Evolutionary conservation across 1,140 invertebrate species (phyloP).

Genomic region (Heterodera schachtii): DNA sequence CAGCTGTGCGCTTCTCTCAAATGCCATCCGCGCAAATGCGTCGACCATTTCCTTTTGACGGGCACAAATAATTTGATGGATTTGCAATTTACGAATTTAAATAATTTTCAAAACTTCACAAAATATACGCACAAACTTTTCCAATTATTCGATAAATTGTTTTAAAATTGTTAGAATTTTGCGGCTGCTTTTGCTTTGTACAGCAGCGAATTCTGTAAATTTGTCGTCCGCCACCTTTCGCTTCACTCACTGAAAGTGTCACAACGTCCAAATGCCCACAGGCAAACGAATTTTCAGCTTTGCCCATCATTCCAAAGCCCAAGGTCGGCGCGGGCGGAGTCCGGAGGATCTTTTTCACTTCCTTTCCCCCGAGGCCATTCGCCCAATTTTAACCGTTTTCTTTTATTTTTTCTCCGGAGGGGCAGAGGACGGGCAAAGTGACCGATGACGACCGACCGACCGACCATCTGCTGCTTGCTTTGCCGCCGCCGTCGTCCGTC

Average conservation of each 20-base stretch:
- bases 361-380: neutral
- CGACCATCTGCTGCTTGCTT: neutral
- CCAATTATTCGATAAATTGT: no score
- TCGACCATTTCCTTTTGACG: neutral
- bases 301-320: neutral
- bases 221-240: no score
- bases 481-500: neutral
- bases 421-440: neutral
- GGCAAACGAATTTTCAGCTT: neutral
- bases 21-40: neutral
- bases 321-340: neutral
- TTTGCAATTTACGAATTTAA: no score
- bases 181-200: no score
- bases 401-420: neutral
- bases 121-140: no score
- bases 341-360: no score
- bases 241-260: no score
- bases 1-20: neutral
- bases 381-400: neutral
- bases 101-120: no score
- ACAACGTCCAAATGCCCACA: neutral
- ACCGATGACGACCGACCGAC: neutral
- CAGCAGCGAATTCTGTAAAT: no score
- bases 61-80: no score
- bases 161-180: no score